Conservation (phyloP, 2,113 vertebrate genomes). For the Dicrurus megarhynchus region DNA sequence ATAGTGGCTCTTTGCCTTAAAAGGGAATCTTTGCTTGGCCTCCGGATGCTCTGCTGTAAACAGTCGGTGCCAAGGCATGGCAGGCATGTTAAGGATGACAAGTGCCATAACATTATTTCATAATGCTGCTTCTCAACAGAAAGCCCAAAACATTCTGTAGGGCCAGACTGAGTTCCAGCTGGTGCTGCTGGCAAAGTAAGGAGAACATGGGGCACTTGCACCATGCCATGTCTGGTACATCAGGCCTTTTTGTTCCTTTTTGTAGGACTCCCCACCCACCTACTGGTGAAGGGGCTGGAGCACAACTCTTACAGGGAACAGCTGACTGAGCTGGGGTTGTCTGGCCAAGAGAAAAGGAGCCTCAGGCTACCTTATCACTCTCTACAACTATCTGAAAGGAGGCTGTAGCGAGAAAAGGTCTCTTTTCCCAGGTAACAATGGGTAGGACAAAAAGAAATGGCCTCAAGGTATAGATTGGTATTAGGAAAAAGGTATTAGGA, state of each 20-base stretch:
- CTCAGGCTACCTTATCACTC: neutral
- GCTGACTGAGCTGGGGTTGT: neutral
- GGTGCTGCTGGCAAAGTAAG: neutral
- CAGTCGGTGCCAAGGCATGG: slow-evolving; percentile 43
- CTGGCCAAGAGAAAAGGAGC: neutral
- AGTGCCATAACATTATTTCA: slow-evolving; percentile 44
- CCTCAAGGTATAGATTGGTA: neutral
- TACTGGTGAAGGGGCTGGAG: neutral
- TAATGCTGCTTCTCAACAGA: slow-evolving; percentile 19
- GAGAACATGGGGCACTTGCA: neutral
- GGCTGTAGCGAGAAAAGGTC: neutral
- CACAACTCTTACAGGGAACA: neutral
- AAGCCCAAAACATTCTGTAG: neutral
- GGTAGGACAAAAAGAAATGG: rapidly evolving
- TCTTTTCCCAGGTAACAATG: neutral
- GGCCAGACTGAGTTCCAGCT: neutral
- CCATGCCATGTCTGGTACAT: neutral
- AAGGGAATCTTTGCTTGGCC: slow-evolving; percentile 64
- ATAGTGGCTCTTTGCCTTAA: slow-evolving; percentile 71
- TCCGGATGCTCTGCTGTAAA: slow-evolving; percentile 23
- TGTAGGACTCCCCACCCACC: neutral
- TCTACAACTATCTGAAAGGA: neutral
- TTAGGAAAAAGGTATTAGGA: neutral
- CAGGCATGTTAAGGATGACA: slow-evolving; percentile 58
- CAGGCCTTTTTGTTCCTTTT: neutral